Percentiles rank a stretch among this genome's conserved stretches.
phyloP scores from a whole-genome alignment of 1,140 invertebrate genomes.

The Drosophila ironensis region DNA sequence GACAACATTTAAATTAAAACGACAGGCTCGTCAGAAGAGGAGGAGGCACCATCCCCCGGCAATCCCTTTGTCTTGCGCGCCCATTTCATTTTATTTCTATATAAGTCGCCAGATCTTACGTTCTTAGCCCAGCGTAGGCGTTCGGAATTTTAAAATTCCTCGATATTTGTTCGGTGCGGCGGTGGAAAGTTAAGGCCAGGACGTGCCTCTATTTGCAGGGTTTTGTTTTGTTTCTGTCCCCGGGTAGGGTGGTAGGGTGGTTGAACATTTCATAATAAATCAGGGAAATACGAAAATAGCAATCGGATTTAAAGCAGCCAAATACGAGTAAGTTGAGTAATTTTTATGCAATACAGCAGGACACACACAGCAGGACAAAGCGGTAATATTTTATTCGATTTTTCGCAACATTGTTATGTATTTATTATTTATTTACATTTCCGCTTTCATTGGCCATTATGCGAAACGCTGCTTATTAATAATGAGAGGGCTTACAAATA shows the following conservation, averaged over 20 bases:
- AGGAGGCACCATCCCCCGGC: neutral
- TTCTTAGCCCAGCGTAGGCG: constrained; percentile 35
- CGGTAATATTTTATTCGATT: constrained; percentile 12
- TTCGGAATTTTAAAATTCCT: constrained; percentile 57
- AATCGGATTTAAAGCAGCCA: constrained; percentile 27
- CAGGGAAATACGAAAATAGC: constrained; percentile 42
- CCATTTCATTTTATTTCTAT: constrained; percentile 60
- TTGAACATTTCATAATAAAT: constrained; percentile 36
- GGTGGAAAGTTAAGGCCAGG: constrained; percentile 23
- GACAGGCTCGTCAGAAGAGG: constrained; percentile 3
- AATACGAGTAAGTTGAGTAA: neutral
- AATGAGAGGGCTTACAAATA: constrained; percentile 63
- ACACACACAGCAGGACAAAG: constrained; percentile 12
- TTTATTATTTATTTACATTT: constrained; percentile 71
- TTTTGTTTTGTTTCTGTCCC: too few species aligned
- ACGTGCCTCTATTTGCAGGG: constrained; percentile 35
- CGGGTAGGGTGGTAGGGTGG: neutral
- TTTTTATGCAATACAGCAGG: constrained; percentile 1
- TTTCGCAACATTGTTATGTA: constrained; percentile 38
- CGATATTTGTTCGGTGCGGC: constrained; percentile 18
- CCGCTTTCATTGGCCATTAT: constrained; percentile 54
- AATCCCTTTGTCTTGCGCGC: constrained; percentile 27
- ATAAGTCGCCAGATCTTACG: constrained; percentile 26
- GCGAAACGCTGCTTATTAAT: constrained; percentile 61
- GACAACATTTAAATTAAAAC: constrained; percentile 62